Evolutionary conservation across 2,113 vertebrate genomes (phyloP).

Genomic region (Ictidomys tridecemlineatus): DNA sequence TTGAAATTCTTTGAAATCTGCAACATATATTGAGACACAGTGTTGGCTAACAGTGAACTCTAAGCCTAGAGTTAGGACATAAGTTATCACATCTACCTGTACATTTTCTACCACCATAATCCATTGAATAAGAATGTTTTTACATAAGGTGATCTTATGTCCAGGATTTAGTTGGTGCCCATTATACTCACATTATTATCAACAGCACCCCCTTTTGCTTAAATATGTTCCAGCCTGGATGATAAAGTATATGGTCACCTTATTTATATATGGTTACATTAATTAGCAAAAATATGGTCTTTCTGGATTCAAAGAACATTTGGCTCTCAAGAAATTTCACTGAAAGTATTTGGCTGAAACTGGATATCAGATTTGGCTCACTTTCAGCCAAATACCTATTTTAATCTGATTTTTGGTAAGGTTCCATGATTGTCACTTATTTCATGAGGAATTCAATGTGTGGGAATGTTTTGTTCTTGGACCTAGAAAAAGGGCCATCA

Average conservation of each 20-base stretch:
- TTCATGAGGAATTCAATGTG: slow-evolving; percentile 43
- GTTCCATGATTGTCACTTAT: slow-evolving; percentile 69
- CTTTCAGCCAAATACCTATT: slow-evolving; percentile 72
- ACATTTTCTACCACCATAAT: neutral
- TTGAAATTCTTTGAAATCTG: neutral
- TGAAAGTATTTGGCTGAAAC: slow-evolving; percentile 77
- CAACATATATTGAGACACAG: neutral
- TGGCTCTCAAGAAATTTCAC: slow-evolving; percentile 68
- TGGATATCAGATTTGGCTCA: slow-evolving; percentile 71
- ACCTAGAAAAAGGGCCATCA: neutral
- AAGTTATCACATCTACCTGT: neutral
- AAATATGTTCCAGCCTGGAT: neutral
- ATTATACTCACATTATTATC: neutral
- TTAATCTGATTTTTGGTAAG: slow-evolving; percentile 69
- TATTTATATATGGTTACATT: slow-evolving; percentile 45
- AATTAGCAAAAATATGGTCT: slow-evolving; percentile 51
- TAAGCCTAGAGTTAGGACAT: neutral
- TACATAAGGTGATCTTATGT: neutral
- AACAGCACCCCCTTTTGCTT: slow-evolving; percentile 7
- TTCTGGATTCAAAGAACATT: slow-evolving; percentile 66
- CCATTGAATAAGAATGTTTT: neutral
- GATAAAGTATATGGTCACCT: slow-evolving; percentile 48
- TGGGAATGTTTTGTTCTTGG: slow-evolving; percentile 7
- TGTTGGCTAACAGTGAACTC: neutral
- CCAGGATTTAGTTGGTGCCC: neutral